Evolutionary conservation across 2,888 invertebrate genomes (phyloP).

Genomic region (Listrodromus nycthemerus): DNA sequence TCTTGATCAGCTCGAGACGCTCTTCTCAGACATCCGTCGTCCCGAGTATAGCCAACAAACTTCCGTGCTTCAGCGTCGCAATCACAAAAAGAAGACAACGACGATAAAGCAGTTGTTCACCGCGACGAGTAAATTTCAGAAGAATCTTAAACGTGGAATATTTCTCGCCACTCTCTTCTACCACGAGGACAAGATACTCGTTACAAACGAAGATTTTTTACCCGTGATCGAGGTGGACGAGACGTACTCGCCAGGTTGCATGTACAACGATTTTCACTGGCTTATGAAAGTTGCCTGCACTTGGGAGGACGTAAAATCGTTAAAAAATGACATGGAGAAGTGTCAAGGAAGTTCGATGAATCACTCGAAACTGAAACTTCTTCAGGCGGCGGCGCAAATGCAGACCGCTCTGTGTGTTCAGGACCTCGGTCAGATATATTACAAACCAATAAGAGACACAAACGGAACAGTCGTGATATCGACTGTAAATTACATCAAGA

Average conservation of each 20-base stretch:
- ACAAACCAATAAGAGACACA: slow-evolving; percentile 94
- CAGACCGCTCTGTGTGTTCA: slow-evolving; percentile 95
- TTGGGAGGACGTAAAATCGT: slow-evolving; percentile 97
- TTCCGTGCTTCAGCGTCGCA: slow-evolving; percentile 88
- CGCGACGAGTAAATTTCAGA: slow-evolving; percentile 98
- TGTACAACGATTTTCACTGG: slow-evolving; percentile 98
- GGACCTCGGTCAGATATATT: slow-evolving; percentile 97
- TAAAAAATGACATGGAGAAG: slow-evolving; percentile 97
- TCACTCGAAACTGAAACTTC: slow-evolving; percentile 95
- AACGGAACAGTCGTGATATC: slow-evolving; percentile 96
- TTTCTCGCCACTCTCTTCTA: slow-evolving; percentile 97
- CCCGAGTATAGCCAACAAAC: slow-evolving; percentile 89
- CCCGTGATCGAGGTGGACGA: slow-evolving; percentile 99
- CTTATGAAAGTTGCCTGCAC: slow-evolving; percentile 98
- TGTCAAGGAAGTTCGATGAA: slow-evolving; percentile 94
- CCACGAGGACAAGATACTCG: slow-evolving; percentile 97
- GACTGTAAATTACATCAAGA: slow-evolving; percentile 92
- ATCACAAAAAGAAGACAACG: slow-evolving; percentile 92
- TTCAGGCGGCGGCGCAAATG: slow-evolving; percentile 97
- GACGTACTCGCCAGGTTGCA: slow-evolving; percentile 93
- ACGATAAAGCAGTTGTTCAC: slow-evolving; percentile 97
- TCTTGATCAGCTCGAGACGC: slow-evolving; percentile 90
- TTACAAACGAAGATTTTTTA: slow-evolving; percentile 98
- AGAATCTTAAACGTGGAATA: slow-evolving; percentile 95
- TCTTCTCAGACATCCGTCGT: slow-evolving; percentile 90